A percentile compares a stretch with the other conserved stretches of the same genome.
Conservation (phyloP, 2,888 invertebrate species). For the Griposia aprilina region DNA sequence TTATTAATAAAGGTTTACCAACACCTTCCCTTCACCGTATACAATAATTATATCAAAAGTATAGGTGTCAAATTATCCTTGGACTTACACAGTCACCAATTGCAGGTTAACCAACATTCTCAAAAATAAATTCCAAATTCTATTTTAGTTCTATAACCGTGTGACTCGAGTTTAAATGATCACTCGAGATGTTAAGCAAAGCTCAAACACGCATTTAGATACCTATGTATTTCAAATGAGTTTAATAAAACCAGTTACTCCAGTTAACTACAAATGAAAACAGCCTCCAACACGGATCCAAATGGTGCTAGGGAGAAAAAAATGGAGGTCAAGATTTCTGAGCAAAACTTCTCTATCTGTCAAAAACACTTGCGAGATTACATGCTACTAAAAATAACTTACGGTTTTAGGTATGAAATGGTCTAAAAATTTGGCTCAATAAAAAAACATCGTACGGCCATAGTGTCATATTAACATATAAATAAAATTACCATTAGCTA, state of each 20-base stretch:
- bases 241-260: neutral
- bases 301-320: slow-evolving; percentile 2
- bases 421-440: neutral
- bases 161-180: neutral
- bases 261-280: neutral
- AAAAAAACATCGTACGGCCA: slow-evolving; percentile 17
- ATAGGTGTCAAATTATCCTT: neutral
- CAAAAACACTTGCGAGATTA: too few relatives aligned
- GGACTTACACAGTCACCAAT: neutral
- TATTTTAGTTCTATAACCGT: neutral
- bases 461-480: slow-evolving; percentile 31
- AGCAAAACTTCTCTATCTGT: too few relatives aligned
- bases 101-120: neutral
- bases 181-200: neutral
- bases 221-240: neutral
- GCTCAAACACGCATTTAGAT: neutral
- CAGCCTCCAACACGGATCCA: slow-evolving; percentile 8
- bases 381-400: slow-evolving; percentile 3
- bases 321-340: neutral
- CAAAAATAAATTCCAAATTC: neutral
- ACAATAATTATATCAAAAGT: neutral
- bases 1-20: neutral
- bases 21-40: neutral
- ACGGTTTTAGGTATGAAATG: neutral
- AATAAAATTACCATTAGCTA: slow-evolving; percentile 45